phyloP scores from a whole-genome alignment of 2,797 vertebrate species.

The Chloroceryle amazona region DNA sequence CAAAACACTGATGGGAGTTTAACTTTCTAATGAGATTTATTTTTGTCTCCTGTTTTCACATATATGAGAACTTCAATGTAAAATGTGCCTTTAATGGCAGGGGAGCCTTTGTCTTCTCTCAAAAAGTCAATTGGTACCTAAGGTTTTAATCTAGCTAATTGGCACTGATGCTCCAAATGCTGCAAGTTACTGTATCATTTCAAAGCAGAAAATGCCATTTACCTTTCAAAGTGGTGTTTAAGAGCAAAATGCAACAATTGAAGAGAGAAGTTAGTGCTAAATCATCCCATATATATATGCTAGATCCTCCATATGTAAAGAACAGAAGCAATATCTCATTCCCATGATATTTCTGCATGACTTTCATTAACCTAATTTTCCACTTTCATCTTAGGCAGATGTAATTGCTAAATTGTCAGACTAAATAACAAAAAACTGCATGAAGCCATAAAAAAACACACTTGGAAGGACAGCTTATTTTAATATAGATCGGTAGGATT shows the following conservation, averaged over 20 bases:
- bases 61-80: neutral
- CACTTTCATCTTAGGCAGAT: neutral
- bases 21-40: neutral
- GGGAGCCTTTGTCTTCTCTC: neutral
- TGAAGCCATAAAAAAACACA: neutral
- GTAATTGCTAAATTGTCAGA: neutral
- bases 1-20: neutral
- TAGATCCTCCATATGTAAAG: neutral
- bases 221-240: neutral
- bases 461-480: neutral
- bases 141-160: neutral
- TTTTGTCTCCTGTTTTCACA: neutral
- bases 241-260: neutral
- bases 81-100: neutral
- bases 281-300: neutral
- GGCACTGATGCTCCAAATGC: neutral
- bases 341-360: neutral
- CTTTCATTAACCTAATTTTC: neutral
- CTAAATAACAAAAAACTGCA: neutral
- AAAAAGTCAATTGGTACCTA: neutral
- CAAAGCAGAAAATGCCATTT: neutral
- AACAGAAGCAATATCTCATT: neutral
- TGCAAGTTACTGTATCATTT: neutral
- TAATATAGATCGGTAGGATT: neutral
- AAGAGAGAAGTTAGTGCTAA: neutral